Evolutionary conservation across 2,797 vertebrate genomes (phyloP), one percentile per base, ranked within the genome.

Genomic region (Discoglossus pictus): DNA sequence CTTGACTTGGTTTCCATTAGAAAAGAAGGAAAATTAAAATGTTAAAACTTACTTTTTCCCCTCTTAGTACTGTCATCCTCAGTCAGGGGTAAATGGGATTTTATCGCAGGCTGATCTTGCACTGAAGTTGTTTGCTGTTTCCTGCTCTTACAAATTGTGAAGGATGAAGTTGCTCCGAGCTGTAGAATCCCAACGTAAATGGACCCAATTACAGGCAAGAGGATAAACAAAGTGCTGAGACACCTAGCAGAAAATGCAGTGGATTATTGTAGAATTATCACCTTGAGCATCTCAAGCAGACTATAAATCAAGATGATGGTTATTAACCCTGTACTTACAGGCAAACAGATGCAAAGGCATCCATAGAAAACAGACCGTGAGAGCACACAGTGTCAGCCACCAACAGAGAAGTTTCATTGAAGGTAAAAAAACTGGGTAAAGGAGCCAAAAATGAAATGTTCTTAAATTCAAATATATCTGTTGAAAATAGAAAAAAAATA

Each of bases 391-490:
- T 75, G 46, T 63, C 42, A 4, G 13, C 36, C 38, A 38, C 55
- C 20, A 65, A 23, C 0, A 43, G 52, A 46, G 47, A 58, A 1
- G 75, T 83, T 9, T 68, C 61, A 56, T 81, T 84, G 8, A 9
- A n/a, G 15, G 40, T 52, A 10, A 81, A 72, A 38, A 78, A 64
- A 10, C 68, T 60, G 11, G 76, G 76, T 9, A 80, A 59, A 47
- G 82, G 73, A 0, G 69, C 68, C 58, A 69, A 25, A 58, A 85
- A 82, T 1, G 82, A 83, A 36, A 31, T 43, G 27, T 75, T 76
- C 68, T 71, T 77, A 64, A 78, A 80, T 65, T 65, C 72, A 51
- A 87, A 81, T 68, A 73, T 24, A 65, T 56, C 83, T 86, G 54
- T 62, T 47, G 47, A 75, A 53, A 67, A 61, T 13, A 53, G 4